These are phyloP conservation scores for Dysidea cf. avara DNA, from an alignment of 37 sponge, comb jelly and placozoan genomes.

Conservation along the genomic window DNA sequence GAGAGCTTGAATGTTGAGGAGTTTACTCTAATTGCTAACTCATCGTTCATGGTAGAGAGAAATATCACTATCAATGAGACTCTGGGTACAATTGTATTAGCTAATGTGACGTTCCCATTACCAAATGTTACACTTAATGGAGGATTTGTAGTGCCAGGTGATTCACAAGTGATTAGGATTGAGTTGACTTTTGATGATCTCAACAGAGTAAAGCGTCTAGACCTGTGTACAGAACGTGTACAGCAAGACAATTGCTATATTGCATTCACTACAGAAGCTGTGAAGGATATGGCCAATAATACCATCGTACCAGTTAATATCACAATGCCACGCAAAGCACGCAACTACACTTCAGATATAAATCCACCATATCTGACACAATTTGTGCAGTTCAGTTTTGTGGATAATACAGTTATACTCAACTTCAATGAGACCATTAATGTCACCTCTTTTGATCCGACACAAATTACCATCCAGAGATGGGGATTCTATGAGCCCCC, in stretches of 20 bases:
- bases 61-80: slow-evolving; percentile 9
- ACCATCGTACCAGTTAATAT: slow-evolving; percentile 22
- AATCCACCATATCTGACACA: slow-evolving; percentile 52
- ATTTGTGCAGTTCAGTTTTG: slow-evolving; percentile 68
- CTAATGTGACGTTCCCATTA: slow-evolving; percentile 34
- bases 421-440: slow-evolving; percentile 83
- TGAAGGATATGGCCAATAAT: slow-evolving; percentile 75
- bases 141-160: slow-evolving; percentile 36
- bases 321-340: slow-evolving; percentile 38
- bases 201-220: slow-evolving; percentile 74
- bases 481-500: slow-evolving; percentile 67
- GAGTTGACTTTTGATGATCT: slow-evolving; percentile 53
- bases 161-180: slow-evolving; percentile 53
- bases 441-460: slow-evolving; percentile 84
- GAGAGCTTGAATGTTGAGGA: slow-evolving; percentile 46
- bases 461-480: slow-evolving; percentile 69
- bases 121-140: slow-evolving; percentile 64
- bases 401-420: slow-evolving; percentile 42
- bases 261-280: slow-evolving; percentile 32
- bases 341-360: slow-evolving; percentile 60
- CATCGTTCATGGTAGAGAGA: neutral
- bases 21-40: slow-evolving; percentile 44
- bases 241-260: slow-evolving; percentile 70
- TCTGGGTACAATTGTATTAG: slow-evolving; percentile 1
- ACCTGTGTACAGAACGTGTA: slow-evolving; percentile 67